Evolutionary conservation across 2,888 invertebrate genomes (phyloP).

Genomic region (Hedychridium roseum): DNA sequence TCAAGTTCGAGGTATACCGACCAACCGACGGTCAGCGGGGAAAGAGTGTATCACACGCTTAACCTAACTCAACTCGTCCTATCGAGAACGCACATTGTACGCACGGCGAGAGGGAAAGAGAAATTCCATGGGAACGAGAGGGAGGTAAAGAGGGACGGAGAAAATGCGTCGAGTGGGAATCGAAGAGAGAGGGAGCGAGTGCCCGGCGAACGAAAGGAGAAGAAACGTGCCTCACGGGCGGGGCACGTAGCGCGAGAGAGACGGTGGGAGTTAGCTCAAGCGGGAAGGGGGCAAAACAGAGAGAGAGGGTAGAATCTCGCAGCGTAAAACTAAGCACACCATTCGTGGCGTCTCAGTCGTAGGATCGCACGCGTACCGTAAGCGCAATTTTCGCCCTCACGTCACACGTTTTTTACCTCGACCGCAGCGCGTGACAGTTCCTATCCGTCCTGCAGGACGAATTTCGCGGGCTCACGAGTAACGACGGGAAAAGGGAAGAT

Average conservation of each 20-base stretch:
- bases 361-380: slow-evolving; percentile 52
- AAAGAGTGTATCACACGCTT: slow-evolving; percentile 4
- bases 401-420: background rate
- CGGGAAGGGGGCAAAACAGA: slow-evolving; percentile 11
- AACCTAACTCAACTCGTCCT: slow-evolving; percentile 6
- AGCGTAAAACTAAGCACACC: slow-evolving; percentile 48
- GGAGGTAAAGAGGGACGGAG: slow-evolving; percentile 2
- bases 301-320: slow-evolving; percentile 18
- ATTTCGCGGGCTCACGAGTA: too few relatives aligned
- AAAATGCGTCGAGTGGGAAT: slow-evolving; percentile 20
- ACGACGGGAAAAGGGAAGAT: too few relatives aligned
- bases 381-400: slow-evolving; percentile 8
- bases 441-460: too few relatives aligned
- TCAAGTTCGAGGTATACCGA: too few relatives aligned
- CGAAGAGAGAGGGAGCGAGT: slow-evolving; percentile 19
- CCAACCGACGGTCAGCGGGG: slow-evolving; percentile 1
- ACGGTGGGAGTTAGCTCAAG: slow-evolving; percentile 11
- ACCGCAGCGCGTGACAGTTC: too few relatives aligned
- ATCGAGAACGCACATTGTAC: slow-evolving; percentile 9
- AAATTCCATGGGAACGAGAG: slow-evolving; percentile 4
- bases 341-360: slow-evolving; percentile 57
- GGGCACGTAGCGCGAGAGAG: slow-evolving; percentile 11
- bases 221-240: slow-evolving; percentile 10
- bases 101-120: slow-evolving; percentile 10
- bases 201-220: too few relatives aligned